Conservation (phyloP, 2,113 vertebrate genomes). For the Grantiella picta region DNA sequence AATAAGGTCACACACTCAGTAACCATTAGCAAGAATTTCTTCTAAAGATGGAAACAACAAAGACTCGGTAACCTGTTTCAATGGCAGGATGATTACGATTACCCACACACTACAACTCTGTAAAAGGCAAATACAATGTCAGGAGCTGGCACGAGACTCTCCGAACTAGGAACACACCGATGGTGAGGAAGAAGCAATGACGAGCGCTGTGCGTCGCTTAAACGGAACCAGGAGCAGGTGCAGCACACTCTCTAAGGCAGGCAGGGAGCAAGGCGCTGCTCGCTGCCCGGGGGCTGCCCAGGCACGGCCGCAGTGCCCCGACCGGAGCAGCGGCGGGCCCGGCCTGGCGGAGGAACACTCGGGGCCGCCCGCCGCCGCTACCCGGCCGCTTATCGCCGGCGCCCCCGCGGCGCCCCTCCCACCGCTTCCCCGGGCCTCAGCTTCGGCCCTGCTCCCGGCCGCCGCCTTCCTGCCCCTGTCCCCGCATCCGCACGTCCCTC, state of each 20-base stretch:
- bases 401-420: not conserved
- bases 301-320: too few relatives aligned
- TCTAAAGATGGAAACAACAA: not conserved
- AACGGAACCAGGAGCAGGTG: not conserved
- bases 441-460: not conserved
- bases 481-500: too few relatives aligned
- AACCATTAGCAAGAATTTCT: not conserved
- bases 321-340: not conserved
- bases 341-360: not conserved
- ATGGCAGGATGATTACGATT: too few relatives aligned
- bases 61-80: not conserved
- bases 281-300: too few relatives aligned
- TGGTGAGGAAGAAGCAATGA: not conserved
- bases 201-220: fast-evolving
- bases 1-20: not conserved
- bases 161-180: fast-evolving
- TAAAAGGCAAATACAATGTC: not conserved
- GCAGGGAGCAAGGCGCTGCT: too few relatives aligned
- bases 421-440: too few relatives aligned
- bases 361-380: not conserved
- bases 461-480: not conserved
- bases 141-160: not conserved
- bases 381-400: too few relatives aligned
- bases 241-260: not conserved
- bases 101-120: not conserved